Conservation (phyloP, 2,888 invertebrate species). For the Carcina quercana region DNA sequence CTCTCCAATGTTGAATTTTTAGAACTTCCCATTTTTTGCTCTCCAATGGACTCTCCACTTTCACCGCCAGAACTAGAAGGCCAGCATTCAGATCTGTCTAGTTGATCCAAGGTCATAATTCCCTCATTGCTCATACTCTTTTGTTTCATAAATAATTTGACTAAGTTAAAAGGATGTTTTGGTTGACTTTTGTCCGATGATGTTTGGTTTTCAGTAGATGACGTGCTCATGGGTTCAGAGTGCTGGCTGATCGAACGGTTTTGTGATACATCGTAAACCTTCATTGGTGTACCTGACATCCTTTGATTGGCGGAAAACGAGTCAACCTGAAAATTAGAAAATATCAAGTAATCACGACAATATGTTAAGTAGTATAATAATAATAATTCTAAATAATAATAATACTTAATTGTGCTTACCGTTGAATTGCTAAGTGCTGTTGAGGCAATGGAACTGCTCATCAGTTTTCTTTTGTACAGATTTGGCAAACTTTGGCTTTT, state of each 20-base stretch:
- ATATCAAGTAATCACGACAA: too few relatives aligned
- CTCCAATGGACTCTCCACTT: constrained; percentile 74
- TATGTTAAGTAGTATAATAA: constrained; percentile 21
- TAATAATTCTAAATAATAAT: neutral
- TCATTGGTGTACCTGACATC: constrained; percentile 58
- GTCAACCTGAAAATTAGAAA: constrained; percentile 55
- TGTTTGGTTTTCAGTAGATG: constrained; percentile 66
- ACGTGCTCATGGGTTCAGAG: constrained; percentile 70
- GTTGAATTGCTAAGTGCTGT: constrained; percentile 80
- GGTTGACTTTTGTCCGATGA: constrained; percentile 71
- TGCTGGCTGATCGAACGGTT: constrained; percentile 61
- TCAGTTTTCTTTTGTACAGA: constrained; percentile 73
- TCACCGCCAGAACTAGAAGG: constrained; percentile 79
- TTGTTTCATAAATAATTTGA: constrained; percentile 92
- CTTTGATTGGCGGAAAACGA: constrained; percentile 65
- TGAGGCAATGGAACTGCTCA: constrained; percentile 67
- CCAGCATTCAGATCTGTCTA: constrained; percentile 84
- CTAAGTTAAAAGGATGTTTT: constrained; percentile 85
- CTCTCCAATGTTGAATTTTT: constrained; percentile 39
- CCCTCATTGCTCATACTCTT: constrained; percentile 88
- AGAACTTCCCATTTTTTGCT: constrained; percentile 43
- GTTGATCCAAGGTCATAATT: constrained; percentile 83
- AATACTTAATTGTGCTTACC: constrained; percentile 59
- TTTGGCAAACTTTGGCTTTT: constrained; percentile 90
- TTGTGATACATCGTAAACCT: constrained; percentile 66